Base-by-base conservation (phyloP, 2,888 invertebrate species). In the Alentia gelatinosa region DNA sequence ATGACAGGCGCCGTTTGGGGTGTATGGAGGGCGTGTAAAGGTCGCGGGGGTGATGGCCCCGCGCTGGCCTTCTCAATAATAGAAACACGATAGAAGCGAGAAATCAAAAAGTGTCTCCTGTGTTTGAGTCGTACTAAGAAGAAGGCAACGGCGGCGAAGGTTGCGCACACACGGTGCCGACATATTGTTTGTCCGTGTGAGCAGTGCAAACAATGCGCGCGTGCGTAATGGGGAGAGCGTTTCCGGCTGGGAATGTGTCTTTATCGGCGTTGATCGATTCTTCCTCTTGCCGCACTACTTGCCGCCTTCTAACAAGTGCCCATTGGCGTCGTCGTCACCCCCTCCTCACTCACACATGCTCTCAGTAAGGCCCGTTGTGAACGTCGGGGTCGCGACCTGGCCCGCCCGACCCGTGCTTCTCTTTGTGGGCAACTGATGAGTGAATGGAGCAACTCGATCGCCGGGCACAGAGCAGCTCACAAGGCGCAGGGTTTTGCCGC, bases 371-470 rank as follows among this genome's bases (percentile, higher is more conserved):
- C n/a, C n/a, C 23, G 19, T 56, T n/a, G 47, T 84, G 84, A 84
- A 84, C 84, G 26, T n/a, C 26, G 50, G 35, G 86, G 86, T 42
- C 86, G 86, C 35, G 84, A 86, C 86, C 86, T 47, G 12, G 86
- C 30, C 23, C 42, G 7, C 9, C 79, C 9, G 86, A 7, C 40
- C 26, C 26, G 86, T 56, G 56, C 56, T 3, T 19, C 56, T 79
- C 50, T 86, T 50, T 47, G 86, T 50, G 50, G 26, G 86, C 86
- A 42, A 47, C 40, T 40, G 39, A 26, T 7, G 47, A 42, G 7
- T 7, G 47, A 86, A 12, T 86, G 7, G 33, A 86, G 47, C 86
- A 12, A 47, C 42, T 86, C 30, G 39, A 12, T 4, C 39, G 1
- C 15, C 15, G 86, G n/a, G 75, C 33, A n/a, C n/a, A 12, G 37